These are phyloP conservation scores for Corythornis cristatus DNA, from an alignment of 2,113 vertebrate species.

Conservation along the genomic window DNA sequence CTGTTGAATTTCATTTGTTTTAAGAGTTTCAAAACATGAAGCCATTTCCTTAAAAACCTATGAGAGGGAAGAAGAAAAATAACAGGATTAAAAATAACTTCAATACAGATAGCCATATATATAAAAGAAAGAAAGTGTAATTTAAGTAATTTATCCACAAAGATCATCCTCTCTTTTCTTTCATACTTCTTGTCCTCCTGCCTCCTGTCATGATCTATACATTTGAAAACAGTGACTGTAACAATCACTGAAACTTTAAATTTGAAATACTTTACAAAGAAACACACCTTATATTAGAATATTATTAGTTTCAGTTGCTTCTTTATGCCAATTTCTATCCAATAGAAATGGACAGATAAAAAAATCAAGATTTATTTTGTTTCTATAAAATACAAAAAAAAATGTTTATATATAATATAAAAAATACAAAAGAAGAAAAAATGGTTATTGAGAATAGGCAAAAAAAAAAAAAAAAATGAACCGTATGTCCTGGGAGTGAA, in stretches of 20 bases:
- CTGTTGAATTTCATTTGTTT: slow-evolving; percentile 82
- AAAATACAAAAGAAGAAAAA: background rate
- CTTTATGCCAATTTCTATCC: background rate
- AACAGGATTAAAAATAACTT: background rate
- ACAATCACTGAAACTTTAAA: too few species aligned
- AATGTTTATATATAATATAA: background rate
- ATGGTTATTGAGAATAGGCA: background rate
- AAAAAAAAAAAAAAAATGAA: background rate
- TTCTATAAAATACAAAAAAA: background rate
- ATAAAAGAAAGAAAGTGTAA: too few species aligned
- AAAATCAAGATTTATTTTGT: background rate
- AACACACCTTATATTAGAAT: background rate
- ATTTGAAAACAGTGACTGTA: background rate
- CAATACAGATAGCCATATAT: background rate
- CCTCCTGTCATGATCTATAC: too few species aligned
- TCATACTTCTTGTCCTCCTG: background rate
- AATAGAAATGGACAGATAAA: background rate
- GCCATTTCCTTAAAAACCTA: slow-evolving; percentile 90
- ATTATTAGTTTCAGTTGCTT: background rate
- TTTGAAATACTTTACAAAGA: background rate
- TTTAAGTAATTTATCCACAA: background rate
- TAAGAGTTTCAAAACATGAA: slow-evolving; percentile 84
- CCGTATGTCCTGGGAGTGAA: background rate
- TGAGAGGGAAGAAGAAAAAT: slow-evolving; percentile 15
- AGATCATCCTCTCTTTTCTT: background rate